Percentiles rank a stretch among this genome's conserved stretches.
These are phyloP conservation scores for Micromesistius poutassou DNA, from an alignment of 2,797 vertebrate species.

Conservation along the genomic window DNA sequence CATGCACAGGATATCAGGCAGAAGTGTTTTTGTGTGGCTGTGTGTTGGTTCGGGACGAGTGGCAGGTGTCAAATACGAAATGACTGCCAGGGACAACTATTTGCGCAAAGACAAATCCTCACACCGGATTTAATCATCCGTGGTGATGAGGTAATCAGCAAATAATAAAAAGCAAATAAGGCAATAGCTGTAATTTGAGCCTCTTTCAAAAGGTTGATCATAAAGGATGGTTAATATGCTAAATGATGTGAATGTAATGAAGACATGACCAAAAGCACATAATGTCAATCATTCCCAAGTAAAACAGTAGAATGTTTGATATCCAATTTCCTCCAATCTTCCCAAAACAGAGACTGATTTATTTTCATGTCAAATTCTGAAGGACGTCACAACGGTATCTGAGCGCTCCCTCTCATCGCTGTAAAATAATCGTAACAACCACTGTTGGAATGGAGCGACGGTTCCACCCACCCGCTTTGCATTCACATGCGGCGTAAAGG, in stretches of 20 bases:
- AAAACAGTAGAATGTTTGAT: too few relatives aligned
- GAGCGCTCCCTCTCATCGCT: too few relatives aligned
- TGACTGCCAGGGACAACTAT: background rate
- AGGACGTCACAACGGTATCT: too few relatives aligned
- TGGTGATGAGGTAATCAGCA: background rate
- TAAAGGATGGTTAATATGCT: background rate
- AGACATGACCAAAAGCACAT: background rate
- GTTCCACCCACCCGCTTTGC: slow-evolving; percentile 87
- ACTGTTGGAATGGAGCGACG: background rate
- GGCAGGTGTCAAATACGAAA: background rate
- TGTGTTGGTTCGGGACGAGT: background rate
- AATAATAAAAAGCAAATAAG: background rate
- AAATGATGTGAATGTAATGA: background rate
- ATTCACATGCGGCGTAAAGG: slow-evolving; percentile 95
- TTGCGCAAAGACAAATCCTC: background rate
- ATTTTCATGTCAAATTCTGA: too few relatives aligned
- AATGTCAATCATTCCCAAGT: background rate
- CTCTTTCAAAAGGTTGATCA: background rate
- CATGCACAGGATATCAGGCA: background rate
- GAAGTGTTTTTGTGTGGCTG: background rate
- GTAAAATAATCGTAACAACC: background rate
- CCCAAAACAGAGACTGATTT: too few relatives aligned
- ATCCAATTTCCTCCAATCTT: too few relatives aligned
- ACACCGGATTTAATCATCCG: background rate
- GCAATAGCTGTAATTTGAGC: background rate